Evolutionary conservation across 37 sponge, comb jelly and placozoan species (phyloP).

Genomic region (Aphrocallistes beatrix): DNA sequence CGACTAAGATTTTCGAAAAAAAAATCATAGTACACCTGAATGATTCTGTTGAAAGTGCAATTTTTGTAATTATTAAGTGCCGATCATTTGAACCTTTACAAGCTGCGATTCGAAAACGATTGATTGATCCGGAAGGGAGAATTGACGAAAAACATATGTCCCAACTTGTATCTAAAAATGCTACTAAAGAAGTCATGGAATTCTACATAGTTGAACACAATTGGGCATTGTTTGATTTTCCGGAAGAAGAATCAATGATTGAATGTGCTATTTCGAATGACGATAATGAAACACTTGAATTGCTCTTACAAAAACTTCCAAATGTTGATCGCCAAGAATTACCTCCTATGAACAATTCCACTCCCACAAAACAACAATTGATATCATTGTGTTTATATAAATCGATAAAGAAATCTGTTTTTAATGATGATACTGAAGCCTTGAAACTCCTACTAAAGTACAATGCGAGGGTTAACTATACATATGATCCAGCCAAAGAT

Average conservation of each 20-base stretch:
- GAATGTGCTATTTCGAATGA: background rate
- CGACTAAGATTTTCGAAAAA: background rate
- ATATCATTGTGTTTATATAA: background rate
- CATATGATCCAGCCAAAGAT: background rate
- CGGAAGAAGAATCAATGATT: background rate
- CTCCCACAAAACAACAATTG: background rate
- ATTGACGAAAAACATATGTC: background rate
- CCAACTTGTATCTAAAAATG: background rate
- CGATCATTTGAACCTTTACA: background rate
- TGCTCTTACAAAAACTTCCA: background rate
- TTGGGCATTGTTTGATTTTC: background rate
- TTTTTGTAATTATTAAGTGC: background rate
- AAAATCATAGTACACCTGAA: background rate
- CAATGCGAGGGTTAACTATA: background rate
- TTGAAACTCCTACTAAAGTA: background rate
- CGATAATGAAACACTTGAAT: background rate
- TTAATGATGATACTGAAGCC: background rate
- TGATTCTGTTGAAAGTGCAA: background rate
- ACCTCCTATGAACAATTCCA: background rate
- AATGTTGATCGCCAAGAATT: background rate
- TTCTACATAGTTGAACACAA: background rate
- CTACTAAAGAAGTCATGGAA: background rate
- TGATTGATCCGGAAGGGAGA: background rate
- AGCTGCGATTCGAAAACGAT: background rate
- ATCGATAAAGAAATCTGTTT: background rate